Evolutionary conservation across 2,113 vertebrate genomes (phyloP).

Genomic region (Prunella fulvescens): DNA sequence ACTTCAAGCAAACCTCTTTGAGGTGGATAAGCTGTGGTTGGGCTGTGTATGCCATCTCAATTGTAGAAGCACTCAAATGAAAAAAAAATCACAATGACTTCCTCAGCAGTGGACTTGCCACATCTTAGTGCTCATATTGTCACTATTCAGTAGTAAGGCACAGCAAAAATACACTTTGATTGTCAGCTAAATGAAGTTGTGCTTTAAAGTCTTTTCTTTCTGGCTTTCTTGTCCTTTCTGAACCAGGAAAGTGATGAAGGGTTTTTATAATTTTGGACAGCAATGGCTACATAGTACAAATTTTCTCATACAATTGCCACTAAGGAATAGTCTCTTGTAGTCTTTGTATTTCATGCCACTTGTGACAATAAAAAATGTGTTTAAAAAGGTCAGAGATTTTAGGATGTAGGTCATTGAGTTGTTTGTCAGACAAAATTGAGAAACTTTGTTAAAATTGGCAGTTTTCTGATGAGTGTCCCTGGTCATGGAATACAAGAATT

Average conservation of each 20-base stretch:
- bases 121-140: fast-evolving
- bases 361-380: not conserved
- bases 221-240: not conserved
- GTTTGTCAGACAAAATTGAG: not conserved
- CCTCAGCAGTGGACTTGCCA: not conserved
- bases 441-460: not conserved
- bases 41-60: not conserved
- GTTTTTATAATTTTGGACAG: not conserved
- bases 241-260: not conserved
- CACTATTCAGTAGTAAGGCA: not conserved
- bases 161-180: not conserved
- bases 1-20: not conserved
- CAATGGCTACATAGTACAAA: fast-evolving
- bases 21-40: not conserved
- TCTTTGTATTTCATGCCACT: not conserved
- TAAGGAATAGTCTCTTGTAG: not conserved
- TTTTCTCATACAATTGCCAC: not conserved
- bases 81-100: not conserved
- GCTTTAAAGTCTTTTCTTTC: not conserved
- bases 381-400: not conserved
- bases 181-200: not conserved
- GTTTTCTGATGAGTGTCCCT: not conserved
- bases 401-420: not conserved
- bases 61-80: not conserved
- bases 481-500: not conserved